Evolutionary conservation across 2,797 vertebrate species (phyloP).

Genomic region (Crypturellus tataupa): DNA sequence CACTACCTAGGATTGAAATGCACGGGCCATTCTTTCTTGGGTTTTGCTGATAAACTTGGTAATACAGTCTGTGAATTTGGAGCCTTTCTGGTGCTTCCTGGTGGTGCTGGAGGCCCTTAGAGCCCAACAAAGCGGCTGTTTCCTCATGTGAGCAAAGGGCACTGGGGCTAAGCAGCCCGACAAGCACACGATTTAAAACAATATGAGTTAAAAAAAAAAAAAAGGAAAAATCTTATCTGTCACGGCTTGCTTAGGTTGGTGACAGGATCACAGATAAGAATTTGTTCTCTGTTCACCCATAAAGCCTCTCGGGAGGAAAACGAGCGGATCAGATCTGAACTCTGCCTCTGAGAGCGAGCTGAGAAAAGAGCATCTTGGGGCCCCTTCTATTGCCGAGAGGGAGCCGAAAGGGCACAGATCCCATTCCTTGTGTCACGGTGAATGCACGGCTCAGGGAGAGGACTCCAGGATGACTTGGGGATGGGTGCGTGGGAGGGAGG

Average conservation of each 20-base stretch:
- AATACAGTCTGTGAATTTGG: not conserved
- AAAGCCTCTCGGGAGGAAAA: not conserved
- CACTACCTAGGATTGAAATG: too few species aligned
- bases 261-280: not conserved
- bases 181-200: not conserved
- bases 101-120: not conserved
- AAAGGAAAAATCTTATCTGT: not conserved
- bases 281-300: not conserved
- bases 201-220: not conserved
- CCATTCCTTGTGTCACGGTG: not conserved
- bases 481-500: rapidly evolving
- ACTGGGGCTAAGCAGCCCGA: not conserved
- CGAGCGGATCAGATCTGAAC: not conserved
- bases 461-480: not conserved
- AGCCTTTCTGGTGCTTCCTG: not conserved
- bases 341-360: not conserved
- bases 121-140: not conserved
- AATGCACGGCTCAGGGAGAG: not conserved
- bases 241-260: not conserved
- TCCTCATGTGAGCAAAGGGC: not conserved
- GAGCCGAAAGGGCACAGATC: not conserved
- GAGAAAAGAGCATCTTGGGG: not conserved
- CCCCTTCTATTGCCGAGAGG: not conserved
- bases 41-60: not conserved
- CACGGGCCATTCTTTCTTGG: too few species aligned